These are phyloP conservation scores for Xanthorhoe spadicearia DNA, from an alignment of 2,888 invertebrate genomes.

Conservation along the genomic window DNA sequence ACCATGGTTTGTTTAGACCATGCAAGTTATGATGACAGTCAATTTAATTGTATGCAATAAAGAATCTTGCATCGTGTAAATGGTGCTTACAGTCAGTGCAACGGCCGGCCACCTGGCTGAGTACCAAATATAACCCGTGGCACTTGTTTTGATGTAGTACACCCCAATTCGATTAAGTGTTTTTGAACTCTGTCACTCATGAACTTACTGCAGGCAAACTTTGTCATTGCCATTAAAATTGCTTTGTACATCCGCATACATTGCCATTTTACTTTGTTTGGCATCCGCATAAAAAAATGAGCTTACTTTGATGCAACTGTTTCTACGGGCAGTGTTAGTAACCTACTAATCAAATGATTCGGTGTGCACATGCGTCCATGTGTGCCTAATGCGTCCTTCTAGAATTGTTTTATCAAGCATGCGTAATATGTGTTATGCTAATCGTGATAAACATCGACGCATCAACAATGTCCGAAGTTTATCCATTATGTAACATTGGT, in stretches of 20 bases:
- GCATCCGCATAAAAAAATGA: no score
- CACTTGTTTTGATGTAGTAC: slow-evolving; percentile 7
- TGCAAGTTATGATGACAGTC: no score
- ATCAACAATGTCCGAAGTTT: background rate
- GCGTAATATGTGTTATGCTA: slow-evolving; percentile 5
- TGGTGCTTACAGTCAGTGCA: slow-evolving; percentile 45
- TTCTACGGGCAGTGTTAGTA: no score
- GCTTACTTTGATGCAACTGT: no score
- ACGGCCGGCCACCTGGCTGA: slow-evolving; percentile 62
- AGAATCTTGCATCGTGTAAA: no score
- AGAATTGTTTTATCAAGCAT: background rate
- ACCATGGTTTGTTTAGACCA: no score
- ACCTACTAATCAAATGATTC: background rate
- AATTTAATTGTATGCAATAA: no score
- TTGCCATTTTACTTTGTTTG: no score
- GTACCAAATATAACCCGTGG: slow-evolving; percentile 63
- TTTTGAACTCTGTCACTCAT: background rate
- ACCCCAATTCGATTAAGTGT: background rate
- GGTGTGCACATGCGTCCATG: background rate
- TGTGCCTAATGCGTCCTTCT: slow-evolving; percentile 9
- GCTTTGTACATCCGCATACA: no score
- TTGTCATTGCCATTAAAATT: no score
- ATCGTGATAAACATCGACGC: slow-evolving; percentile 9
- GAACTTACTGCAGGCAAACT: no score
- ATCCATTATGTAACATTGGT: background rate